These are phyloP conservation scores for Lutraria rhynchaena DNA, from an alignment of 1,140 invertebrate species.

Conservation along the genomic window DNA sequence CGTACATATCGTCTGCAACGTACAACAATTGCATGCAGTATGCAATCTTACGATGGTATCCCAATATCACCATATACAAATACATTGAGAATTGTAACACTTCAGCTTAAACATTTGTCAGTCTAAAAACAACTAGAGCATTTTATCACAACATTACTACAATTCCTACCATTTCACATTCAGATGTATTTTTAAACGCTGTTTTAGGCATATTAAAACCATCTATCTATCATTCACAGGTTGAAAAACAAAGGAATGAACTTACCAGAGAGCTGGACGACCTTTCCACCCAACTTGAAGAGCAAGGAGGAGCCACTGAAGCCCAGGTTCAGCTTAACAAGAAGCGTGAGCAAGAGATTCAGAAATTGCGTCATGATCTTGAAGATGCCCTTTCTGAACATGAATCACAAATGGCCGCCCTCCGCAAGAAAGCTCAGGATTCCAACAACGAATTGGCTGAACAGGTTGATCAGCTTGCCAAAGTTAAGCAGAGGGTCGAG, in stretches of 20 bases:
- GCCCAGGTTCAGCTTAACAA: slow-evolving; percentile 99
- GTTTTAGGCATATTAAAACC: too few species aligned
- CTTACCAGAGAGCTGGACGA: slow-evolving; percentile 98
- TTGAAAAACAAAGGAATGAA: slow-evolving; percentile 98
- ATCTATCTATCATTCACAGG: slow-evolving; percentile 81
- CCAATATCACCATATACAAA: too few species aligned
- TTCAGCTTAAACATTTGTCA: too few species aligned
- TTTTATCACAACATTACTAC: too few species aligned
- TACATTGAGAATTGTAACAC: too few species aligned
- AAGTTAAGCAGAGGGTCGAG: slow-evolving; percentile 98
- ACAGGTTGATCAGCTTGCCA: slow-evolving; percentile 99
- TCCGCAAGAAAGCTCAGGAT: slow-evolving; percentile 99
- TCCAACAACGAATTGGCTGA: slow-evolving; percentile 95
- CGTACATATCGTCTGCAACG: too few species aligned
- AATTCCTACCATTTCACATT: too few species aligned
- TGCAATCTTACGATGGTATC: too few species aligned
- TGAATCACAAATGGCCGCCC: slow-evolving; percentile 94
- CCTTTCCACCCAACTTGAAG: slow-evolving; percentile 96
- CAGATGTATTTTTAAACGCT: too few species aligned
- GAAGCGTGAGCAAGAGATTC: slow-evolving; percentile 98
- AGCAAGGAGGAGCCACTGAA: slow-evolving; percentile 98
- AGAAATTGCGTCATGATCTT: slow-evolving; percentile 97
- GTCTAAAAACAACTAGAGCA: too few species aligned
- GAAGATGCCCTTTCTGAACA: slow-evolving; percentile 99
- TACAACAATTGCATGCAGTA: too few species aligned